A percentile compares a stretch with the other conserved stretches of the same genome.
These are phyloP conservation scores for Furcula furcula DNA, from an alignment of 2,888 invertebrate species.

Conservation along the genomic window DNA sequence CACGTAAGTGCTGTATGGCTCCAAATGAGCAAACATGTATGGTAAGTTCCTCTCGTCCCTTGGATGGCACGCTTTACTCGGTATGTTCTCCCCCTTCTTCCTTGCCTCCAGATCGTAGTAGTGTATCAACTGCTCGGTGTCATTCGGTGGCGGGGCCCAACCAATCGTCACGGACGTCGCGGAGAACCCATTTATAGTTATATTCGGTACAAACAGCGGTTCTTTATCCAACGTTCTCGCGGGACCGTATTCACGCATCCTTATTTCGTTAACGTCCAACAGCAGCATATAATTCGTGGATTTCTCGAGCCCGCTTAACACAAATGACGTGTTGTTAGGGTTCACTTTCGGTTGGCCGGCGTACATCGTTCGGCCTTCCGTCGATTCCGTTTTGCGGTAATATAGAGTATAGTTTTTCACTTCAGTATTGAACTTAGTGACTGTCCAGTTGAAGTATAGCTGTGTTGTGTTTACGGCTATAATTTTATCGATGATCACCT, in stretches of 20 bases:
- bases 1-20: slow-evolving; percentile 90
- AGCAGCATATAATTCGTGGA: slow-evolving; percentile 85
- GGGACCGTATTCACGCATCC: slow-evolving; percentile 12
- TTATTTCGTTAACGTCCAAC: slow-evolving; percentile 76
- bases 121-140: slow-evolving; percentile 86
- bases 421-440: slow-evolving; percentile 88
- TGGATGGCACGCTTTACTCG: slow-evolving; percentile 84
- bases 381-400: slow-evolving; percentile 64
- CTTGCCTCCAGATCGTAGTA: slow-evolving; percentile 87
- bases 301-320: slow-evolving; percentile 84
- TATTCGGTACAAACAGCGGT: slow-evolving; percentile 89
- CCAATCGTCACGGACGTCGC: slow-evolving; percentile 90
- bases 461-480: slow-evolving; percentile 88
- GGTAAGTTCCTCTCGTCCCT: slow-evolving; percentile 85
- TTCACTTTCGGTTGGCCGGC: no score
- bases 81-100: slow-evolving; percentile 72
- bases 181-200: slow-evolving; percentile 86
- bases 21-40: slow-evolving; percentile 89
- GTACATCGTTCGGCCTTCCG: no score
- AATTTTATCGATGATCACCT: slow-evolving; percentile 85
- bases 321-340: slow-evolving; percentile 84
- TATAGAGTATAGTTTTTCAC: slow-evolving; percentile 81
- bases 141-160: slow-evolving; percentile 86
- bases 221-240: slow-evolving; percentile 85
- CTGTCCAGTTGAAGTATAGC: slow-evolving; percentile 92